phyloP scores from a whole-genome alignment of 2,888 invertebrate species.

The Bembecia ichneumoniformis region DNA sequence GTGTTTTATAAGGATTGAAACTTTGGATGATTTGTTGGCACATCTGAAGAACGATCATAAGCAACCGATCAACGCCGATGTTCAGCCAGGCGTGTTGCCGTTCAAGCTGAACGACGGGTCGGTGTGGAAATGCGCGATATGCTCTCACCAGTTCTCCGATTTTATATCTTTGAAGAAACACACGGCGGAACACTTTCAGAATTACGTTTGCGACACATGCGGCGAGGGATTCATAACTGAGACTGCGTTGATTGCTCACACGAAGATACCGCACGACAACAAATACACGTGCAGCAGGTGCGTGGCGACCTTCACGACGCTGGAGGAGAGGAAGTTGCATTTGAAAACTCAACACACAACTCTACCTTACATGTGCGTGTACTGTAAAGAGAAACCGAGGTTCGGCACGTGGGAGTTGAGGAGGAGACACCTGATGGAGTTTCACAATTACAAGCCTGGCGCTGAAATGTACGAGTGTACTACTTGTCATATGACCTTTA shows the following conservation, averaged over 20 bases:
- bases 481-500: constrained; percentile 61
- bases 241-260: constrained; percentile 49
- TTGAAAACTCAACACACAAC: constrained; percentile 57
- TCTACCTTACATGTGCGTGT: constrained; percentile 55
- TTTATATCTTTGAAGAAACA: constrained; percentile 55
- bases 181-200: constrained; percentile 57
- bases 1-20: constrained; percentile 50
- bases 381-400: constrained; percentile 58
- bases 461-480: constrained; percentile 63
- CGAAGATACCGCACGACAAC: constrained; percentile 54
- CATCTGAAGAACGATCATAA: constrained; percentile 61
- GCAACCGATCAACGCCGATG: constrained; percentile 54
- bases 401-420: constrained; percentile 60
- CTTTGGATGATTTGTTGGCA: constrained; percentile 43
- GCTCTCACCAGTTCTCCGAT: constrained; percentile 51
- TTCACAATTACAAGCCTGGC: constrained; percentile 57
- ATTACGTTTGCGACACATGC: constrained; percentile 61
- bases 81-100: constrained; percentile 57
- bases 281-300: constrained; percentile 59
- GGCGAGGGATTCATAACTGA: constrained; percentile 64
- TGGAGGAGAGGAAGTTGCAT: constrained; percentile 52
- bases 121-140: constrained; percentile 57
- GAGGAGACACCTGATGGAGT: constrained; percentile 57
- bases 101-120: constrained; percentile 57
- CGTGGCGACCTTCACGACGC: constrained; percentile 51